Percentiles rank a stretch among this genome's conserved stretches.
Evolutionary conservation across 1,140 invertebrate genomes (phyloP).

Genomic region (Pollicipes pollicipes): DNA sequence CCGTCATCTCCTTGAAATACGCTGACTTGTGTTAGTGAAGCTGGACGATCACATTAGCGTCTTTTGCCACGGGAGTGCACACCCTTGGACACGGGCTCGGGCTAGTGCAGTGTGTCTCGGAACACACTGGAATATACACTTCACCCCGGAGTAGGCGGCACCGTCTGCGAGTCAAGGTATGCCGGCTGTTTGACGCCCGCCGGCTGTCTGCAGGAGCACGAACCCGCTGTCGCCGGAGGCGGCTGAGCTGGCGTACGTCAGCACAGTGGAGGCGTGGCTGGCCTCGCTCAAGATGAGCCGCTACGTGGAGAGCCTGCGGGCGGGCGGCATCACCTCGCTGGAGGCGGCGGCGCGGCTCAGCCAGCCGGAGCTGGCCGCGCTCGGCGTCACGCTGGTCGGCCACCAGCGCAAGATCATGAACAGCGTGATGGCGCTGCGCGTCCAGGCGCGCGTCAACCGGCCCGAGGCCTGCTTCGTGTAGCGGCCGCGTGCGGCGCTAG

Average conservation of each 20-base stretch:
- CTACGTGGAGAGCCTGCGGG: constrained; percentile 81
- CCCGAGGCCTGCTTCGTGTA: constrained; percentile 79
- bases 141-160: no score
- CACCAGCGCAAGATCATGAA: constrained; percentile 98
- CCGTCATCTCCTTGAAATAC: no score
- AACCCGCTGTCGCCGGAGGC: constrained; percentile 58
- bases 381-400: constrained; percentile 87
- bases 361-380: constrained; percentile 69
- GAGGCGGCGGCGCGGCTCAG: constrained; percentile 69
- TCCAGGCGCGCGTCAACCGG: constrained; percentile 67
- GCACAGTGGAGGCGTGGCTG: constrained; percentile 84
- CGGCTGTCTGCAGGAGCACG: no score
- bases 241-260: constrained; percentile 72
- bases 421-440: constrained; percentile 74
- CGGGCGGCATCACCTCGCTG: constrained; percentile 63
- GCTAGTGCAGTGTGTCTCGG: no score
- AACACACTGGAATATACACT: no score
- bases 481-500: no score
- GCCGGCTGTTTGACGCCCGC: no score
- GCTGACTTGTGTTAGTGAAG: no score
- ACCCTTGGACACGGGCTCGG: no score
- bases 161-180: no score
- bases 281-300: constrained; percentile 93
- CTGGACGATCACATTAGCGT: no score
- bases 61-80: no score